Percentiles rank a stretch among this genome's conserved stretches.
These are phyloP conservation scores for Halictus ligatus DNA, from an alignment of 2,888 invertebrate species.

Conservation along the genomic window DNA sequence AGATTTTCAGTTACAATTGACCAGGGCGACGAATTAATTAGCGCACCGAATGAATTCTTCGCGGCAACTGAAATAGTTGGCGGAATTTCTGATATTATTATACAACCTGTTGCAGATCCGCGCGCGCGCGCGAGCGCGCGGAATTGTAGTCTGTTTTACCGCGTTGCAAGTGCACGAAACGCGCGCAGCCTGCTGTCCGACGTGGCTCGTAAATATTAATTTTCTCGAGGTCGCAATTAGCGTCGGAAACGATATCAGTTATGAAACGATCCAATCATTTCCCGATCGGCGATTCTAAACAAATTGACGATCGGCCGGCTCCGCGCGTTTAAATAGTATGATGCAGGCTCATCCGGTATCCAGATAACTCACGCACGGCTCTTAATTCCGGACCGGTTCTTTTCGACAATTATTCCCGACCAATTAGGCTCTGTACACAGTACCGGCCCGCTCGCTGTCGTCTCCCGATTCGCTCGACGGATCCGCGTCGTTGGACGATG, in stretches of 20 bases:
- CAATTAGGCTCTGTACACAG: conserved; percentile 33
- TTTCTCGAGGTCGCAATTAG: neutral
- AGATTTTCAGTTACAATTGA: no score
- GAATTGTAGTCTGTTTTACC: no score
- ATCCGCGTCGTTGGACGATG: no score
- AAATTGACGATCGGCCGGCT: neutral
- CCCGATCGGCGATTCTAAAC: neutral
- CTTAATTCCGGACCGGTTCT: conserved; percentile 55
- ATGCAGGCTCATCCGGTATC: neutral
- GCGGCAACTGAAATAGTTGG: no score
- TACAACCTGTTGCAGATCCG: no score
- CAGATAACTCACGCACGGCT: neutral
- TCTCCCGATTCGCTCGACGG: no score
- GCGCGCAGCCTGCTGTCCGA: neutral
- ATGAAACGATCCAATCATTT: neutral
- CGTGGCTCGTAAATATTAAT: neutral
- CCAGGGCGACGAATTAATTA: no score
- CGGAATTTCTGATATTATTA: no score
- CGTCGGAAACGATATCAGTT: neutral
- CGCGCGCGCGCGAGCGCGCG: no score
- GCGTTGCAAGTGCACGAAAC: neutral
- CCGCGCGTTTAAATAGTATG: neutral
- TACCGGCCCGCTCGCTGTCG: no score
- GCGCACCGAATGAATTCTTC: no score
- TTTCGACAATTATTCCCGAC: conserved; percentile 50